Evolutionary conservation across 2,113 vertebrate species (phyloP).

Genomic region (Labeo rohita): DNA sequence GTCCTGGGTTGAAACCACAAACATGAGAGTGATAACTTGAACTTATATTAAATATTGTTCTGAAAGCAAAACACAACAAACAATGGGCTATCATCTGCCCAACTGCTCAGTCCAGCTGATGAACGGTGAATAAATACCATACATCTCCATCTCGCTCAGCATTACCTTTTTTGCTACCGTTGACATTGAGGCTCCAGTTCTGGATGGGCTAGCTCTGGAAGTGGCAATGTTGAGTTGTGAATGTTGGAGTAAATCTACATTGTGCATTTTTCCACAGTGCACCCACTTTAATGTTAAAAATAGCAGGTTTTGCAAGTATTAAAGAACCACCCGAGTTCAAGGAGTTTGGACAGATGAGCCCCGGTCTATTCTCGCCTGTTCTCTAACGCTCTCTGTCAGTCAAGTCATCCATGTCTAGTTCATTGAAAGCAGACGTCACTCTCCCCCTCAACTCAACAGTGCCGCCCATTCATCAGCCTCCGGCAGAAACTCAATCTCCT

Average conservation of each 20-base stretch:
- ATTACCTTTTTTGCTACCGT: not conserved
- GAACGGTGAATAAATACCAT: too few species aligned
- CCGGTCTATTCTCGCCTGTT: conserved; percentile 14
- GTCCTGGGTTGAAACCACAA: not conserved
- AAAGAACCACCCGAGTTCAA: not conserved
- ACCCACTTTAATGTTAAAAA: too few species aligned
- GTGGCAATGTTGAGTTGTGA: too few species aligned
- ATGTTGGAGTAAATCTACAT: too few species aligned
- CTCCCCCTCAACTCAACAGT: conserved; percentile 22
- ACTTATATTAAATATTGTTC: not conserved
- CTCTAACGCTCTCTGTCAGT: conserved; percentile 31
- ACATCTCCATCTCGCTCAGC: not conserved
- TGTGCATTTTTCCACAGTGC: too few species aligned
- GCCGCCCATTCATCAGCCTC: conserved; percentile 26
- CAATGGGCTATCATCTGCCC: too few species aligned
- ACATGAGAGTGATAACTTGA: not conserved
- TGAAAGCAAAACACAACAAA: not conserved
- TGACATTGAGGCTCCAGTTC: too few species aligned
- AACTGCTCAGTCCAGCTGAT: too few species aligned
- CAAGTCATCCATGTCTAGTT: conserved; percentile 40
- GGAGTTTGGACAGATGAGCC: conserved; percentile 34
- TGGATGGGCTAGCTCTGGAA: too few species aligned
- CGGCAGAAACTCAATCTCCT: conserved; percentile 46
- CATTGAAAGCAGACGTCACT: conserved; percentile 50
- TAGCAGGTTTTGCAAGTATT: too few species aligned